These are phyloP conservation scores for Cerceris ruficornis DNA, from an alignment of 2,888 invertebrate species.

Conservation along the genomic window DNA sequence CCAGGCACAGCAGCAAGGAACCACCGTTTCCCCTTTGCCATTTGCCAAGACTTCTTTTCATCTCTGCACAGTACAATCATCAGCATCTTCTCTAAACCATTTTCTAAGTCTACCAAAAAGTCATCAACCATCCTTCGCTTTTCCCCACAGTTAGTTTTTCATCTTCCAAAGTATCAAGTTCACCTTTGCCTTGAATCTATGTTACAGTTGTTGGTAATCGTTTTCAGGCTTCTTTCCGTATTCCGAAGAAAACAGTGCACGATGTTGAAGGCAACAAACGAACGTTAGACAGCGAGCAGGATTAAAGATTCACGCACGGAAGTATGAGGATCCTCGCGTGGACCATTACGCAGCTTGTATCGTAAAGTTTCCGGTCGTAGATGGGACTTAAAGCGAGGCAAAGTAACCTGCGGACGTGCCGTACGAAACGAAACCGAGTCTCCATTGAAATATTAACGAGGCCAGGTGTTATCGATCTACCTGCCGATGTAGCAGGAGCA, in stretches of 20 bases:
- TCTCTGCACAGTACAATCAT: too few species aligned
- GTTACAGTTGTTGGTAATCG: too few species aligned
- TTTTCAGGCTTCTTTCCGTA: background rate
- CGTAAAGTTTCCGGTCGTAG: conserved; percentile 16
- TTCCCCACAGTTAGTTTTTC: too few species aligned
- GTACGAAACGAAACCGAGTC: conserved; percentile 26
- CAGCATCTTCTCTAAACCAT: too few species aligned
- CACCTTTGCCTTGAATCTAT: too few species aligned
- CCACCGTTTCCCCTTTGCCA: too few species aligned
- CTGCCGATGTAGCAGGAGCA: conserved; percentile 4
- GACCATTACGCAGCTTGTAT: conserved; percentile 22
- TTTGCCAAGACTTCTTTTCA: too few species aligned
- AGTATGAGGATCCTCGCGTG: background rate
- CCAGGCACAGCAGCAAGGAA: too few species aligned
- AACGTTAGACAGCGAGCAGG: background rate
- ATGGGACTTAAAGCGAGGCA: background rate
- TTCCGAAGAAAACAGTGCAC: background rate
- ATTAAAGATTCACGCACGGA: conserved; percentile 34
- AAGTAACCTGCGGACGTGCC: conserved; percentile 33
- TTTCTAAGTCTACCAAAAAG: too few species aligned
- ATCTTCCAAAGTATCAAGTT: too few species aligned
- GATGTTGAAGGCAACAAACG: background rate
- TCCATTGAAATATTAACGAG: conserved; percentile 66
- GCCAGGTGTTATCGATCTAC: conserved; percentile 64
- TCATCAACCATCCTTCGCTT: too few species aligned